phyloP scores from a whole-genome alignment of 2,888 invertebrate genomes.

The Drosophila mimetica region DNA sequence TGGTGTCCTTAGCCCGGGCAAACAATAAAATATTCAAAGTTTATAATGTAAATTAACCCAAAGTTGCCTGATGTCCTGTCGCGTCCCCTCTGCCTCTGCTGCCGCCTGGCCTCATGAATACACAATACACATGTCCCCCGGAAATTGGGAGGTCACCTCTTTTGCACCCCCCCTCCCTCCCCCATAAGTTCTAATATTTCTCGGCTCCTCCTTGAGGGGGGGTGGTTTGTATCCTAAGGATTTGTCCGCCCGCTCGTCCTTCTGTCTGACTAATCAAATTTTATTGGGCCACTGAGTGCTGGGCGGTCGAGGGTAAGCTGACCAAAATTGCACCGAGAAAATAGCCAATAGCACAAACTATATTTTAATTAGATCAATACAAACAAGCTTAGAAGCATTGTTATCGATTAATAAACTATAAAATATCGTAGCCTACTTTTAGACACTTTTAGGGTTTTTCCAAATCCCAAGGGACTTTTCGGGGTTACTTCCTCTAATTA shows the following conservation, averaged over 20 bases:
- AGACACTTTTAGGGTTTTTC: neutral
- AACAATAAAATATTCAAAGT: conserved; percentile 79
- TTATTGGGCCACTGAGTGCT: conserved; percentile 59
- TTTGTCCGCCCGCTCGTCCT: neutral
- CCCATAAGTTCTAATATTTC: conserved; percentile 60
- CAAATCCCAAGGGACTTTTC: too few species aligned
- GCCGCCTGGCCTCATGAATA: conserved; percentile 63
- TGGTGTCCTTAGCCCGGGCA: conserved; percentile 67
- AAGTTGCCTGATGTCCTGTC: conserved; percentile 67
- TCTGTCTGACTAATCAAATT: conserved; percentile 68
- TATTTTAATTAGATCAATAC: conserved; percentile 1
- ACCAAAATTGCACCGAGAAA: conserved; percentile 29
- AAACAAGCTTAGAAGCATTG: neutral
- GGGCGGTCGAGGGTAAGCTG: neutral
- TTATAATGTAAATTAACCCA: conserved; percentile 80
- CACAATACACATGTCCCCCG: conserved; percentile 52
- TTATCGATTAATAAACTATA: too few species aligned
- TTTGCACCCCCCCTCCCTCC: conserved; percentile 11
- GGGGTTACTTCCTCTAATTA: neutral
- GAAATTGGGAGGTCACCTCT: conserved; percentile 4
- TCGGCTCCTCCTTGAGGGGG: neutral
- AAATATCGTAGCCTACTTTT: neutral
- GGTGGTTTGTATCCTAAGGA: neutral
- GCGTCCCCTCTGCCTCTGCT: conserved; percentile 22
- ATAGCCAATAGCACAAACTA: neutral